Percentiles rank a stretch among this genome's conserved stretches.
Evolutionary conservation across 2,113 vertebrate genomes (phyloP).

Genomic region (Urocynchramus pylzowi): DNA sequence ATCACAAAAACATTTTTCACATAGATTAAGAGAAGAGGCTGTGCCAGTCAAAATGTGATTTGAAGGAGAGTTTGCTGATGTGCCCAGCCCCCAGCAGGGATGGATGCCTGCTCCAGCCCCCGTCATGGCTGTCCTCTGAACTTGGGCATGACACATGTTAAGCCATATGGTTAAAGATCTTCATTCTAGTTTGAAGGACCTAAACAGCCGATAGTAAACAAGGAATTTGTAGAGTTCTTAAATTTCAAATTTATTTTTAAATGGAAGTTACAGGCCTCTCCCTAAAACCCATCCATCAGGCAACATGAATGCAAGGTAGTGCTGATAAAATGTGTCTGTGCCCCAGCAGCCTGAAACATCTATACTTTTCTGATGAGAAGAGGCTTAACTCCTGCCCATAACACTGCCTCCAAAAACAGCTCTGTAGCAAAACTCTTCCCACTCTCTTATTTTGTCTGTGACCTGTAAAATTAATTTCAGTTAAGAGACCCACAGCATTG

Average conservation of each 20-base stretch:
- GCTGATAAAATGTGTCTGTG: not conserved
- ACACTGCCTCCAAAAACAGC: not conserved
- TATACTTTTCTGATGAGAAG: not conserved
- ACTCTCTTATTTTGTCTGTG: not conserved
- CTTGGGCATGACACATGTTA: rapidly evolving
- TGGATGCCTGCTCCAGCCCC: not conserved
- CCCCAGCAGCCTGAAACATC: not conserved
- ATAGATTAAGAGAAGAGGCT: not conserved
- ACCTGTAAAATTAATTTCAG: not conserved
- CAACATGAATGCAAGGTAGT: not conserved
- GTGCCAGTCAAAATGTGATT: not conserved
- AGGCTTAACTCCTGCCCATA: not conserved
- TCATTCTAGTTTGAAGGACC: not conserved
- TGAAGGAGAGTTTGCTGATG: not conserved
- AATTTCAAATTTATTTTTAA: not conserved
- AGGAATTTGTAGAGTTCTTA: not conserved
- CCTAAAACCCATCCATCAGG: not conserved
- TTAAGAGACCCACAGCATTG: rapidly evolving
- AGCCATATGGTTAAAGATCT: not conserved
- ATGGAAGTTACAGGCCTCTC: not conserved
- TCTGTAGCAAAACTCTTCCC: not conserved
- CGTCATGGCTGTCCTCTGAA: not conserved
- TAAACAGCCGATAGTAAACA: not conserved
- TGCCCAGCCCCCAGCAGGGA: not conserved
- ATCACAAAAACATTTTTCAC: too few relatives aligned